These are phyloP conservation scores for Dermolepida albohirtum DNA, from an alignment of 2,888 invertebrate genomes.

Conservation along the genomic window DNA sequence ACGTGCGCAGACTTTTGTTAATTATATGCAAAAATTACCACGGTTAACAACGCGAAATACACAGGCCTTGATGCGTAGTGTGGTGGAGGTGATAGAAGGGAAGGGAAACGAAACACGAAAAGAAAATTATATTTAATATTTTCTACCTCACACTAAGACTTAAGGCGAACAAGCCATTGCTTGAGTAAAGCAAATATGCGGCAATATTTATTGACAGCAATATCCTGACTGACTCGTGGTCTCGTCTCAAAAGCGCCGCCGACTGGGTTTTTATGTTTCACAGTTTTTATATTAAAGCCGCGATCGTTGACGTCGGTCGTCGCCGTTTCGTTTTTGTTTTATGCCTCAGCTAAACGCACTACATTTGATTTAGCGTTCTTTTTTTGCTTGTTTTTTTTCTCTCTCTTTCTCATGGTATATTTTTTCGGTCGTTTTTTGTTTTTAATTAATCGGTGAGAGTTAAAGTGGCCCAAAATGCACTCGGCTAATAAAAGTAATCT, in stretches of 20 bases:
- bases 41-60: too few species aligned
- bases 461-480: too few species aligned
- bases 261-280: conserved; percentile 1
- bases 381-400: neutral
- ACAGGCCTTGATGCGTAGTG: too few species aligned
- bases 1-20: too few species aligned
- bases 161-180: neutral
- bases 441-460: too few species aligned
- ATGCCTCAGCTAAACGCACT: neutral
- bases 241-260: conserved; percentile 8
- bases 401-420: neutral
- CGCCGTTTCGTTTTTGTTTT: conserved; percentile 18
- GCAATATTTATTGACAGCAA: conserved; percentile 20
- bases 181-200: neutral
- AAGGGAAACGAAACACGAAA: neutral
- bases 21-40: too few species aligned
- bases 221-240: neutral
- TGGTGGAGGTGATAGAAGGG: too few species aligned
- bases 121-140: conserved; percentile 10
- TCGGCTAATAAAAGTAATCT: too few species aligned
- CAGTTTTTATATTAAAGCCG: conserved; percentile 14
- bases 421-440: too few species aligned
- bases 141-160: conserved; percentile 4
- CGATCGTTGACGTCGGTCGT: neutral
- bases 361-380: conserved; percentile 5